Conservation (phyloP, 2,888 invertebrate genomes). For the Tenthredo scrophulariae region DNA sequence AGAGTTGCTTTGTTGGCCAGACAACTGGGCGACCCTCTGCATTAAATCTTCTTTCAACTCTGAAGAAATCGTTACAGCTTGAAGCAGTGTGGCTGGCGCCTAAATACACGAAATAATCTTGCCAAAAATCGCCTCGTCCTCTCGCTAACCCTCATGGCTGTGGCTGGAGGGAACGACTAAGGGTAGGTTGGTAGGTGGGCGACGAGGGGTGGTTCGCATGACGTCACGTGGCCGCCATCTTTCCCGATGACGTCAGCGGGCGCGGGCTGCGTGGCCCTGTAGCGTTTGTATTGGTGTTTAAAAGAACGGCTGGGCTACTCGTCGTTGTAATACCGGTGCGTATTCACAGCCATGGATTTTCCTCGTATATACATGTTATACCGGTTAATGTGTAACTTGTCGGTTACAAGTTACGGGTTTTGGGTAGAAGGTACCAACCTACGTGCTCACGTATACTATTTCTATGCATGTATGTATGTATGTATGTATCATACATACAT, state of each 20-base stretch:
- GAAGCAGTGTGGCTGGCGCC: conserved; percentile 49
- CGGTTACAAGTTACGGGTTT: not conserved
- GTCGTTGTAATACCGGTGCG: conserved; percentile 33
- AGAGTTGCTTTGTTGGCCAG: conserved; percentile 53
- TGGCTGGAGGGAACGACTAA: conserved; percentile 32
- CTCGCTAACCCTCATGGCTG: conserved; percentile 39
- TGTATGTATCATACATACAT: not conserved
- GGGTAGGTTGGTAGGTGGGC: conserved; percentile 11
- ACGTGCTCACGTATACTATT: not conserved
- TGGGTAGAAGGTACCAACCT: not conserved
- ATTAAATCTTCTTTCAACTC: conserved; percentile 53
- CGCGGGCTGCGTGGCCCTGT: conserved; percentile 62
- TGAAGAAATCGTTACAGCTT: conserved; percentile 52
- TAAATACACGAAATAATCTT: conserved; percentile 53
- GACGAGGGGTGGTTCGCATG: conserved; percentile 63
- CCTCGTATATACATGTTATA: not conserved
- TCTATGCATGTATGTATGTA: not conserved
- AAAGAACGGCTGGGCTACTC: conserved; percentile 41
- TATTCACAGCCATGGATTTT: conserved; percentile 43
- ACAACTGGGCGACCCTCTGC: conserved; percentile 51
- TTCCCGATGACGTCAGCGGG: conserved; percentile 78
- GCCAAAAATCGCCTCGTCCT: conserved; percentile 55
- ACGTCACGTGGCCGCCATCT: conserved; percentile 79
- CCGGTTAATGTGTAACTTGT: conserved; percentile 9
- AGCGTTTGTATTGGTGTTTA: conserved; percentile 26